Base-by-base conservation (phyloP, 1,140 invertebrate species). In the Bombus superbus region DNA sequence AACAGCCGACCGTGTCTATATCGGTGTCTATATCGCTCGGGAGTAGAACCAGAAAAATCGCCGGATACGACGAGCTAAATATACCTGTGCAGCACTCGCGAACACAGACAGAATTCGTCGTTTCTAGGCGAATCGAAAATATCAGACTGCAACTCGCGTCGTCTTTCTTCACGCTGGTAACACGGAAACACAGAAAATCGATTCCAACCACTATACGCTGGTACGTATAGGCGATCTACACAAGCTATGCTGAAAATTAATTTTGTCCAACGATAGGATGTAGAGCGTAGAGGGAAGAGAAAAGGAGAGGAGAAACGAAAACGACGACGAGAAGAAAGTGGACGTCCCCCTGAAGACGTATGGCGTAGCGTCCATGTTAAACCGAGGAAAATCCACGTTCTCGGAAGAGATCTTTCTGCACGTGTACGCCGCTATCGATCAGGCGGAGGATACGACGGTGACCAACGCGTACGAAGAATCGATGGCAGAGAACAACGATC, bases 341-440 rank as follows among this genome's bases (percentile, higher is more conserved):
- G 38, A 83, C n/a, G 47, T 69, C 57, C 47, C 81, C 22, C 74
- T 22, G 40, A 71, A 78, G 68, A 84, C 79, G 53, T 80, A 85
- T 73, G 68, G 83, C 32, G 2, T 25, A 38, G 28, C 32, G 68
- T 40, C 77, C n/a, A 57, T 59, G 76, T 86, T 82, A 83, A 76
- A 47, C 71, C 72, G 53, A 76, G 73, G 73, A 59, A 77, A 81
- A 74, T 64, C 81, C 81, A 85, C 78, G 53, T 22, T n/a, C 69
- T n/a, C 40, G 53, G 35, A 35, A 25, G 32, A 74, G 38, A 68
- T 32, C n/a, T 28, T 38, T 32, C 15, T 76, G 44, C 83, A 90
- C 80, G 79, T 53, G 87, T 74, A 88, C 90, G 85, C 25, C 69
- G 75, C 85, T 85, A 91, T 91, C 90, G 88, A 91, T 91, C 90